Evolutionary conservation across 2,888 invertebrate genomes (phyloP), one percentile per base, ranked within the genome.

Genomic region (Euproctis similis): DNA sequence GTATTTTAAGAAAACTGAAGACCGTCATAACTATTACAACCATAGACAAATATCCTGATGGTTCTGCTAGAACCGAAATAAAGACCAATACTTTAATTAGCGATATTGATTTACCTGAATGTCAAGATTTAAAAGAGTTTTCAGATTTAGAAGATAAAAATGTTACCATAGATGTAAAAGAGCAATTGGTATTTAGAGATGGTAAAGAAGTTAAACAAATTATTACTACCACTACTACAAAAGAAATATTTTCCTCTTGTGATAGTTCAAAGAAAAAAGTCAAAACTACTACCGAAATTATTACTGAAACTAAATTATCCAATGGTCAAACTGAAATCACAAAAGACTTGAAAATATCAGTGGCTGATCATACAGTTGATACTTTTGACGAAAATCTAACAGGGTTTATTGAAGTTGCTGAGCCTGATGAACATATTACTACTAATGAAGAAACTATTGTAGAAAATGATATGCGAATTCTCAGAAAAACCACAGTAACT

Each of bases 281-380:
- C 2, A 77, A 61, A 40, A 78, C 68, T 9, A 80, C 78, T 1
- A 42, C 59, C 18, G 76, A 80, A 59, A 73, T 64, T 13, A 44
- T 70, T 0, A 75, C 71, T 24, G 73, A 78, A 48, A 71, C 74
- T 11, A 58, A 61, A 33, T 46, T 75, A 26, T 67, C 74, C 1
- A 65, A 64, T 39, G 84, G 81, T 21, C 58, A 60, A 4, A 68
- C 61, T 12, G 81, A 85, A 67, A 58, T 80, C 1, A 67, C 73
- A 3, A 84, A 75, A 48, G 78, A 85, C 39, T 57, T 81, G 0
- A 77, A 71, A 62, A 68, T 84, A 13, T 73, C 75, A 2, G 46
- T 85, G 8, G 59, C 72, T 27, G 81, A 82, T 45, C 70, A 64
- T 38, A 60, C 60, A 16, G 44, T 51, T 8, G 70, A 77, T 38